phyloP scores from a whole-genome alignment of 2,113 vertebrate genomes.

The Vombatus ursinus region DNA sequence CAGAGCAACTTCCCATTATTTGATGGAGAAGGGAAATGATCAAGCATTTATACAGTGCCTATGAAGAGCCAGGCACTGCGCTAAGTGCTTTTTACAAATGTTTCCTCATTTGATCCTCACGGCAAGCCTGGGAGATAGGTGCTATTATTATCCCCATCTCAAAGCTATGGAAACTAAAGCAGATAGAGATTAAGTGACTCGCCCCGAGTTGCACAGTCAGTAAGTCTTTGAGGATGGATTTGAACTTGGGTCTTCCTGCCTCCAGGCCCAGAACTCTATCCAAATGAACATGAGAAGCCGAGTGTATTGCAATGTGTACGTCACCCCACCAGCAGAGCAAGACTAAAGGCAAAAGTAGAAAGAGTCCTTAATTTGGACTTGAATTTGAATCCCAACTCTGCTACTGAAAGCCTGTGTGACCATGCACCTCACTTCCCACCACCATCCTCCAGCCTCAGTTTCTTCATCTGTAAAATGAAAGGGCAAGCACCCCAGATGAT shows the following conservation, averaged over 20 bases:
- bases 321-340: background rate
- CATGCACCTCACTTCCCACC: background rate
- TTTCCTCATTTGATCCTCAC: background rate
- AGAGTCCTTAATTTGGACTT: background rate
- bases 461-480: background rate
- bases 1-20: background rate
- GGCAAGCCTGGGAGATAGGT: background rate
- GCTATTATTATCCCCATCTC: background rate
- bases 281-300: background rate
- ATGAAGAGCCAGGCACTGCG: background rate
- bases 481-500: background rate
- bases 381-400: background rate
- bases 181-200: background rate
- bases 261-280: background rate
- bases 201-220: background rate
- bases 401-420: background rate
- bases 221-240: background rate
- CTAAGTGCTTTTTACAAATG: background rate
- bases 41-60: background rate
- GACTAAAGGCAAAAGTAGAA: background rate
- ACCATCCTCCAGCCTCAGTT: background rate
- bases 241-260: background rate
- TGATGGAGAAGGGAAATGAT: background rate
- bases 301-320: background rate
- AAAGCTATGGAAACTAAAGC: background rate